Base-by-base conservation (phyloP, 64 coral and sea anemone genomes). In the Dendrophyllia cribrosa region DNA sequence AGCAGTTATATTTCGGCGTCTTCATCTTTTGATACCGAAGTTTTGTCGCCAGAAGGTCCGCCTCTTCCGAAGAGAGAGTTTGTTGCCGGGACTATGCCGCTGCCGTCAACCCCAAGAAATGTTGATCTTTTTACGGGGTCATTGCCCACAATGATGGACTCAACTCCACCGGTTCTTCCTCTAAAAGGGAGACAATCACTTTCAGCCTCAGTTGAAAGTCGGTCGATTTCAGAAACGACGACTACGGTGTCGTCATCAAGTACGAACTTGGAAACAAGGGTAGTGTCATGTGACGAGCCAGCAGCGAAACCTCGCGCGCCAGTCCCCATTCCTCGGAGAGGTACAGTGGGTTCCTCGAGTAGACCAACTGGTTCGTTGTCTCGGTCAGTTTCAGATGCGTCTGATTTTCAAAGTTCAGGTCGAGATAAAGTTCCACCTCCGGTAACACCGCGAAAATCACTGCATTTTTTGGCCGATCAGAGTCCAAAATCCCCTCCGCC, bases 1-100 rank as follows among this genome's bases (percentile, higher is more conserved):
- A 63, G 58, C 8, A 66, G 47, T 19, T 84, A 67, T 68, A 68
- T 67, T 84, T 84, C 80, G 5, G 80, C 60, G 43, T 84, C 75
- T 7, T 55, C 78, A 17, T 82, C 80, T 5, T 84, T 66, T 84
- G 17, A 84, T 65, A n/a, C 60, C 20, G 80, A 84, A 48, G 19
- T 51, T 22, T 13, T 66, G 17, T 84, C 80, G 9, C 80, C 80
- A 0, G 62, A 45, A 3, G 67, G 43, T 67, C 80, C 80, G 1
- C 80, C 62, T 21, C 43, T 65, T 0, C 45, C 62, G 7, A 67
- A 21, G 43, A 60, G 19, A 19, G 61, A 4, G 14, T 84, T 66
- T 10, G n/a, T 48, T 16, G 48, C 16, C 5, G 80, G 62, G 17
- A 3, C 17, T 1, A 34, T 19, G 45, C 61, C 43, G 44, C 9